These are phyloP conservation scores for Accipiter minullus DNA, from an alignment of 2,797 vertebrate species.

Conservation along the genomic window DNA sequence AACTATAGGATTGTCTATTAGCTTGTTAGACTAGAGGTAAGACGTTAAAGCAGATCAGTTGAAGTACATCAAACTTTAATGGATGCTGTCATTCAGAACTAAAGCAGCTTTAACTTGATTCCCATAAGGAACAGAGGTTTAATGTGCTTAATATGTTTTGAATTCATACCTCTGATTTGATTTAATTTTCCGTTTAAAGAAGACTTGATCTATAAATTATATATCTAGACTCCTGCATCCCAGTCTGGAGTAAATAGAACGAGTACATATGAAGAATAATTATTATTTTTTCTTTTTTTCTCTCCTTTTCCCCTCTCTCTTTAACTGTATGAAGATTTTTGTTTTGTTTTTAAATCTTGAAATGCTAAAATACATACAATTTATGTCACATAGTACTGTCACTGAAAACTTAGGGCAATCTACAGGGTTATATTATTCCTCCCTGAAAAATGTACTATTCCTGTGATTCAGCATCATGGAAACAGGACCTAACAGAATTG, in stretches of 20 bases:
- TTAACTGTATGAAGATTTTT: not conserved
- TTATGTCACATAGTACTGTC: not conserved
- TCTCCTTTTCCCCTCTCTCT: not conserved
- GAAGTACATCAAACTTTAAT: slow-evolving; percentile 22
- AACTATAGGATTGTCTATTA: not conserved
- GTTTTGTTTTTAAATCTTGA: not conserved
- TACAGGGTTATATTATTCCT: not conserved
- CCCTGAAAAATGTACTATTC: not conserved
- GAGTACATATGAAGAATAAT: not conserved
- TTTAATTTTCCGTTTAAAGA: slow-evolving; percentile 8
- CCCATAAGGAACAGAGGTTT: not conserved
- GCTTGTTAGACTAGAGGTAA: not conserved
- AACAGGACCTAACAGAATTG: not conserved
- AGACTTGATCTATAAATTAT: not conserved
- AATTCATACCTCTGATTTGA: slow-evolving; percentile 5
- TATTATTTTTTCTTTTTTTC: not conserved
- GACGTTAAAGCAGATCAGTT: not conserved
- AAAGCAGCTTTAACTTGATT: not conserved
- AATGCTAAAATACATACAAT: not conserved
- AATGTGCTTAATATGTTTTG: slow-evolving; percentile 3
- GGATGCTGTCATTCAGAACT: not conserved
- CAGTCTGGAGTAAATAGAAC: not conserved
- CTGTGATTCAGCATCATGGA: not conserved
- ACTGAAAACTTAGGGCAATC: not conserved
- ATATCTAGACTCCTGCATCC: not conserved